Evolutionary conservation across 1,140 invertebrate species (phyloP).

Genomic region (Zaprionus gabonicus): DNA sequence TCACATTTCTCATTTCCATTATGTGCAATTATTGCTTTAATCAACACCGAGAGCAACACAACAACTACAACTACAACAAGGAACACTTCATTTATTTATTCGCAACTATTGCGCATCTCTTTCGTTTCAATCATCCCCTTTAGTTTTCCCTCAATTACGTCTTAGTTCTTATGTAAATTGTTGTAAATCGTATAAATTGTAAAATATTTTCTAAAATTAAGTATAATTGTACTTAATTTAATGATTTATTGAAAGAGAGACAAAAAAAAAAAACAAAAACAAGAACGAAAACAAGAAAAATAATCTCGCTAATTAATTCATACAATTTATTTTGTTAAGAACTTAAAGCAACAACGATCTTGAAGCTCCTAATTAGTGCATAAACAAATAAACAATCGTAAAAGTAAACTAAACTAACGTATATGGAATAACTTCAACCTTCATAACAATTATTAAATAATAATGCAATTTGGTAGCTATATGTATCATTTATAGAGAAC

Average conservation of each 20-base stretch:
- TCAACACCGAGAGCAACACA: slow-evolving; percentile 18
- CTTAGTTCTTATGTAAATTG: slow-evolving; percentile 76
- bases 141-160: slow-evolving; percentile 50
- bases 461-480: slow-evolving; percentile 71
- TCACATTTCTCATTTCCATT: slow-evolving; percentile 41
- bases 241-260: slow-evolving; percentile 60
- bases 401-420: slow-evolving; percentile 37
- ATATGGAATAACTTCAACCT: slow-evolving; percentile 17
- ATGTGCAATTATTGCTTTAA: slow-evolving; percentile 81
- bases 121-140: slow-evolving; percentile 52
- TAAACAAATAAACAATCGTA: slow-evolving; percentile 57
- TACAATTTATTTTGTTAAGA: slow-evolving; percentile 72
- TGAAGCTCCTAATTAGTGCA: slow-evolving; percentile 80
- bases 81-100: slow-evolving; percentile 68
- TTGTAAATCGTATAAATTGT: slow-evolving; percentile 75
- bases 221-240: slow-evolving; percentile 83
- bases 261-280: slow-evolving; percentile 33
- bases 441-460: slow-evolving; percentile 30
- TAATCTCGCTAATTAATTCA: slow-evolving; percentile 72
- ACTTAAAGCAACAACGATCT: slow-evolving; percentile 80
- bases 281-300: slow-evolving; percentile 15
- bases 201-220: slow-evolving; percentile 75
- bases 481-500: slow-evolving; percentile 47
- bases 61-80: slow-evolving; percentile 13
- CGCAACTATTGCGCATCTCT: slow-evolving; percentile 51